Base-by-base conservation (phyloP, 1,140 invertebrate species). In the Akabosia matsudoensis region DNA sequence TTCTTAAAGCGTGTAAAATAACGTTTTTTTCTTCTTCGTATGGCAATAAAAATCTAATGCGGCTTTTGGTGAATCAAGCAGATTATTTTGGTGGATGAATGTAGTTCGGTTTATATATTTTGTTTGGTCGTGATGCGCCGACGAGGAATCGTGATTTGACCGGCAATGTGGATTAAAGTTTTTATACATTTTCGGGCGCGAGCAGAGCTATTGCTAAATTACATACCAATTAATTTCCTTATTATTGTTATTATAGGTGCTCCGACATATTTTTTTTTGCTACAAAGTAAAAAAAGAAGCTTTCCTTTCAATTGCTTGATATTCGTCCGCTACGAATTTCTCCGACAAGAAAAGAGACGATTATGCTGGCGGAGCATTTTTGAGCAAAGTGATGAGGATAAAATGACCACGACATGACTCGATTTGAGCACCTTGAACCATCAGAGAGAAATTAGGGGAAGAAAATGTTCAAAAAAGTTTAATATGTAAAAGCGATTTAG, bases 131-230 rank as follows among this genome's bases (percentile, higher is more conserved):
- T 79, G 78, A 79, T 74, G 73, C 74, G 78, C 79, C 79, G 79
- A 79, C 76, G 76, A 80, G 76, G 64, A 80, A 76, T 80, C 79
- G 79, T 80, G 79, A 80, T 76, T 78, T 74, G 72, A 73, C 76
- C 72, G 76, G 75, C 71, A 76, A 78, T 80, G 76, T 80, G 79
- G 79, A 80, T 80, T 78, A 80, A 80, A 80, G 78, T n/a, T n/a
- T n/a, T n/a, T n/a, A n/a, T n/a, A n/a, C n/a, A n/a, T 78, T 79
- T 79, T 80, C 79, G 79, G 79, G 74, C 79, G 79, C 79, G 79
- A 80, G 79, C 77, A 80, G n/a, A n/a, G 78, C 76, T 71, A 80
- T 80, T 80, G 77, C 79, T 80, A 80, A 80, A 80, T 80, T 80
- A 80, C 74, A 78, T 71, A 77, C 45, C 79, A 80, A 80, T 80